Conservation (phyloP, 2,888 invertebrate species). For the Cartodere bifasciata region DNA sequence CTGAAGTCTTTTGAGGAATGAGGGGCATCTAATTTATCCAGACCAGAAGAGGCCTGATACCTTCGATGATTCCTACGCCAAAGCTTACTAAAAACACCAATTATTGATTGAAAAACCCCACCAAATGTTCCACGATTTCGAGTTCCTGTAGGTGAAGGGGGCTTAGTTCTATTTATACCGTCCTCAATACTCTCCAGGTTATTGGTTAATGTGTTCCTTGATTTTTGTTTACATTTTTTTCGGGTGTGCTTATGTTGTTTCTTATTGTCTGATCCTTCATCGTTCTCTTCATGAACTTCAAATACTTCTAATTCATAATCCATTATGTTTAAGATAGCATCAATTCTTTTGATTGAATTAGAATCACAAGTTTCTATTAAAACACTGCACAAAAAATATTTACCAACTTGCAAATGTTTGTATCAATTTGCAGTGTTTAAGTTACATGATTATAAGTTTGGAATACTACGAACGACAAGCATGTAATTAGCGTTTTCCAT, state of each 20-base stretch:
- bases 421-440: too few relatives aligned
- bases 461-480: too few relatives aligned
- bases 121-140: slow-evolving; percentile 34
- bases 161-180: slow-evolving; percentile 29
- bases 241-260: slow-evolving; percentile 32
- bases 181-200: slow-evolving; percentile 24
- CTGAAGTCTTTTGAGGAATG: slow-evolving; percentile 32
- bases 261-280: slow-evolving; percentile 25
- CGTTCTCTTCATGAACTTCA: slow-evolving; percentile 33
- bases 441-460: too few relatives aligned
- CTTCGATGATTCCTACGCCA: slow-evolving; percentile 38
- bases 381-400: too few relatives aligned
- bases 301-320: slow-evolving; percentile 42
- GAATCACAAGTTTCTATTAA: too few relatives aligned
- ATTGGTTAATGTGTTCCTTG: slow-evolving; percentile 19
- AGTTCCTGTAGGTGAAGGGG: slow-evolving; percentile 24
- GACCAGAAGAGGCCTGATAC: slow-evolving; percentile 29
- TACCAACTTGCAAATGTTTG: too few relatives aligned
- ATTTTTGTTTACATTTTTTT: slow-evolving; percentile 35
- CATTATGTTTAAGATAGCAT: slow-evolving; percentile 21
- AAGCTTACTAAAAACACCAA: slow-evolving; percentile 34
- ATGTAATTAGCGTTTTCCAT: too few relatives aligned
- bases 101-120: slow-evolving; percentile 50
- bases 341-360: too few relatives aligned
- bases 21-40: slow-evolving; percentile 31